A percentile compares a stretch with the other conserved stretches of the same genome.
Evolutionary conservation across 1,140 invertebrate species (phyloP).

Genomic region (Stegodyphus dumicola): DNA sequence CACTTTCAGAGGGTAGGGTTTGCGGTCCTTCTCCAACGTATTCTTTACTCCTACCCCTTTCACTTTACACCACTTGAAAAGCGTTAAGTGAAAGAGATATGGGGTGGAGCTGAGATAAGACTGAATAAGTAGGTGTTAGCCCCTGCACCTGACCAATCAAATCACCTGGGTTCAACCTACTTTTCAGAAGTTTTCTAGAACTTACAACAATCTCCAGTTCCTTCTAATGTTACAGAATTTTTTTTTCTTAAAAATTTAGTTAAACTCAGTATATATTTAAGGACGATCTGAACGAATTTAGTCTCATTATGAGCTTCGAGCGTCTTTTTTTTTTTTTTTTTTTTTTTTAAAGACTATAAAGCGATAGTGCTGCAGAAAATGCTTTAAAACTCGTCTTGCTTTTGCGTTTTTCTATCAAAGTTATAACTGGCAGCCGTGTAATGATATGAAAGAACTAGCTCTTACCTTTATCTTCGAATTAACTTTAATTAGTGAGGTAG

Average conservation of each 20-base stretch:
- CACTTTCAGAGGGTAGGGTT: neutral
- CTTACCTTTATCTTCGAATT: no score
- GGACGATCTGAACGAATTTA: no score
- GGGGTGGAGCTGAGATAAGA: constrained; percentile 31
- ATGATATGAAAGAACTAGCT: no score
- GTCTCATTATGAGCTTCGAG: no score
- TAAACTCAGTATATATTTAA: no score
- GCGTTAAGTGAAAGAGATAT: neutral
- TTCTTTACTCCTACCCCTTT: neutral
- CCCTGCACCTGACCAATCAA: constrained; percentile 40
- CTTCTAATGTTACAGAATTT: no score
- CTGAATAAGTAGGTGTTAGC: constrained; percentile 39
- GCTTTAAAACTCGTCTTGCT: neutral
- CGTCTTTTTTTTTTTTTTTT: no score
- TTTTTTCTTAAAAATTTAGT: no score
- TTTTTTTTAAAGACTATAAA: no score
- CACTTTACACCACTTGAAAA: neutral
- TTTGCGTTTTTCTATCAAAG: neutral
- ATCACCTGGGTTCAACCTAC: constrained; percentile 5
- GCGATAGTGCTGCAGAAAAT: neutral
- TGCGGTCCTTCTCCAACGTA: neutral
- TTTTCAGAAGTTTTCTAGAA: neutral
- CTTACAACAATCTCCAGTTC: no score
- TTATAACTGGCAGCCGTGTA: no score
- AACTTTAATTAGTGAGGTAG: no score